Conservation (phyloP, 2,797 vertebrate species). For the Echiichthys vipera region DNA sequence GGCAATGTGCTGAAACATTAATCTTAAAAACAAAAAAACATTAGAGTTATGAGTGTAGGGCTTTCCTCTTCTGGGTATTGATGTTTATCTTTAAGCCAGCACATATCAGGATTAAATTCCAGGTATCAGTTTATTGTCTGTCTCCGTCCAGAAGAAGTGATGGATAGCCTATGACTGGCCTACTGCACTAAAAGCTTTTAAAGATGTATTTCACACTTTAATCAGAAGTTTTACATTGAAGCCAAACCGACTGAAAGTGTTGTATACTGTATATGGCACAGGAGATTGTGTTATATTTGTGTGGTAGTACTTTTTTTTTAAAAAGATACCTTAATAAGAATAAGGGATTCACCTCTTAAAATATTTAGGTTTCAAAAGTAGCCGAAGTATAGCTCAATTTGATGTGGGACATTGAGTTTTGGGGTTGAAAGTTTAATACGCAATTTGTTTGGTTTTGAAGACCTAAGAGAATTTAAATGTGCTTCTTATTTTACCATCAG, state of each 20-base stretch:
- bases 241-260: constrained; percentile 36
- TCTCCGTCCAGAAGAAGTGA: constrained; percentile 1
- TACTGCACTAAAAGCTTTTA: constrained; percentile 18
- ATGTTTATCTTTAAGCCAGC: not conserved
- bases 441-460: not conserved
- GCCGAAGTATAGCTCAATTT: not conserved
- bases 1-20: not conserved
- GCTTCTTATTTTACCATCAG: not conserved
- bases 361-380: constrained; percentile 13
- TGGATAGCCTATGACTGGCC: constrained; percentile 3
- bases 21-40: not conserved
- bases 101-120: not conserved
- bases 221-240: constrained; percentile 34
- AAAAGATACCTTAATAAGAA: not conserved
- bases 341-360: not conserved
- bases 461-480: not conserved
- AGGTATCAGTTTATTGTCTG: not conserved
- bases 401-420: not conserved
- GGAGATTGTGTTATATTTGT: constrained; percentile 21
- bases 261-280: constrained; percentile 17
- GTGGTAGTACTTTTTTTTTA: not conserved
- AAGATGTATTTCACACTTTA: constrained; percentile 36
- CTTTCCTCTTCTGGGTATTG: not conserved
- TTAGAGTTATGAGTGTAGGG: not conserved
- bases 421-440: constrained; percentile 1